Conservation (phyloP, 2,113 vertebrate species). For the Cyanistes caeruleus region DNA sequence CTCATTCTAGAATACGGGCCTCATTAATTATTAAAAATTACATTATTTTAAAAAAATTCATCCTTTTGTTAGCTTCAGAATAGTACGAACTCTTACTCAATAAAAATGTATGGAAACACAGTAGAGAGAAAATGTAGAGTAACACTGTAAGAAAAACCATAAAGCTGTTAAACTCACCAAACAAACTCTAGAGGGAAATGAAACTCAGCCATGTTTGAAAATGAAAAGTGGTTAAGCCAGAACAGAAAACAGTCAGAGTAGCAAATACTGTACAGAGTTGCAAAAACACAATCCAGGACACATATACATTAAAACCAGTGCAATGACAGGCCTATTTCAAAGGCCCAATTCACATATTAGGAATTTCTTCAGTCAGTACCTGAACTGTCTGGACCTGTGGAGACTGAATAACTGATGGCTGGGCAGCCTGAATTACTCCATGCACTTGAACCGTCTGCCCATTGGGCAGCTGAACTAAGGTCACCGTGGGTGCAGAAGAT, state of each 20-base stretch:
- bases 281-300: neutral
- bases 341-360: neutral
- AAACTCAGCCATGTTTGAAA: conserved; percentile 19
- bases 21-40: neutral
- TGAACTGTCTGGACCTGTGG: conserved; percentile 97
- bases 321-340: neutral
- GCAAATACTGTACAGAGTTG: neutral
- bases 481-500: conserved; percentile 89
- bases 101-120: neutral
- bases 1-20: neutral
- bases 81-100: neutral
- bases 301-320: neutral
- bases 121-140: neutral
- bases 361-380: conserved; percentile 77
- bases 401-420: conserved; percentile 98
- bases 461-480: conserved; percentile 95
- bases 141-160: neutral
- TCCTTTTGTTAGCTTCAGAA: neutral
- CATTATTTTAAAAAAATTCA: neutral
- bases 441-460: conserved; percentile 98
- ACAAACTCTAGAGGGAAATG: conserved; percentile 9
- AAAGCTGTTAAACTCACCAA: neutral
- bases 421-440: conserved; percentile 96
- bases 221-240: conserved; percentile 1
- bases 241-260: neutral